Evolutionary conservation across 2,797 vertebrate species (phyloP), one percentile per base, ranked within the genome.

Genomic region (Protosalanx chinensis): DNA sequence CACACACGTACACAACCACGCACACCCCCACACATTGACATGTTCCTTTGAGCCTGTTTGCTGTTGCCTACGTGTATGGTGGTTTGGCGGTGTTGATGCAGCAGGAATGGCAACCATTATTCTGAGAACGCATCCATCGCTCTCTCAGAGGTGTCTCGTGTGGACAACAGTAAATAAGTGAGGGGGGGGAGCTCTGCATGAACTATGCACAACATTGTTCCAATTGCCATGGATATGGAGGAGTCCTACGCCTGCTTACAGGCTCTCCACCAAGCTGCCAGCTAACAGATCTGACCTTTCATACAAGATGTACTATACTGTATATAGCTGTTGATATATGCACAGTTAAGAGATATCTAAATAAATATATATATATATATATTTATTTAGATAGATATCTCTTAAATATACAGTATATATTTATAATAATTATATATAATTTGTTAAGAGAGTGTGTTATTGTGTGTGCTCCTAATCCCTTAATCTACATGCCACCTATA

Each of bases 201-300:
- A 86, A 86, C 81, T 76, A 87, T 89, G 78, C 56, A 85, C 59
- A 61, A 79, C 60, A 68, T 68, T 71, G 58, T 62, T 70, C 41
- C 56, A 72, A 72, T 66, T 75, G 72, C 33, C 83, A 77, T 75
- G 32, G 46, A 30, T 67, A 37, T 59, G 30, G 33, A 18, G 57
- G 27, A 15, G 6, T 18, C 41, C 51, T 51, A 35, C 27, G 18
- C 30, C 7, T 35, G 32, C 10, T 27, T 12, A 66, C 23, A 27
- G 23, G 23, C 4, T 30, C 65, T 67, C 12, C 51, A n/a, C 51
- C 51, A 56, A 46, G 27, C 20, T 15, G 6, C 59, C 59, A 27
- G 23, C 29, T 29, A 23, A 0, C 23, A 30, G 20, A 27, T 33
- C 18, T 3, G 8, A 29, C n/a, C 58, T 4, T 16, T 13, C 29